Evolutionary conservation across 2,888 invertebrate species (phyloP).

Genomic region (Nymphalis polychloros): DNA sequence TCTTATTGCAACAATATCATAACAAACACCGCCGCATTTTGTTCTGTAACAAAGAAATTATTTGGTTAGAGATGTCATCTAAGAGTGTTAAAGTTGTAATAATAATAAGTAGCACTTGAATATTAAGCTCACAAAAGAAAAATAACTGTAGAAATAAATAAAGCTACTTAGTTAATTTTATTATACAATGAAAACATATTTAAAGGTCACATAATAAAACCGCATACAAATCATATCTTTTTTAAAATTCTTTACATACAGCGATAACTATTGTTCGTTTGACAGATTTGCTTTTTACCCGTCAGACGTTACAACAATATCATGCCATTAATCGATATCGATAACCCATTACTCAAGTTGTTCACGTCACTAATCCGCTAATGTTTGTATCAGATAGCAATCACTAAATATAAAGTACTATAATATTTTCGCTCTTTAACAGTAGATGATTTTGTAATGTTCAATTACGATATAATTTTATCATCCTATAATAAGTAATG

Average conservation of each 20-base stretch:
- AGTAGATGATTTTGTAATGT: slow-evolving; percentile 28
- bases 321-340: slow-evolving; percentile 26
- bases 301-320: slow-evolving; percentile 24
- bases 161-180: too few relatives aligned
- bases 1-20: slow-evolving; percentile 28
- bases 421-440: slow-evolving; percentile 32
- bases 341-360: slow-evolving; percentile 36
- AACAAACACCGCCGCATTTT: slow-evolving; percentile 44
- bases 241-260: slow-evolving; percentile 14
- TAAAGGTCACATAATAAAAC: neutral
- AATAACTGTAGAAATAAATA: neutral
- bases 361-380: slow-evolving; percentile 30
- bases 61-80: neutral
- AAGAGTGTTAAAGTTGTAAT: neutral
- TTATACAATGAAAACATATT: neutral
- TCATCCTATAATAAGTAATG: neutral
- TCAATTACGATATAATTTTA: slow-evolving; percentile 23
- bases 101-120: neutral
- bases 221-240: neutral
- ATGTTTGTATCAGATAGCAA: slow-evolving; percentile 30
- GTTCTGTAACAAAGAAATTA: slow-evolving; percentile 43
- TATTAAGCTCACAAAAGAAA: neutral
- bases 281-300: slow-evolving; percentile 25
- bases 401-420: slow-evolving; percentile 19
- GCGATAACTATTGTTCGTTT: slow-evolving; percentile 17